These are phyloP conservation scores for Mallotus villosus DNA, from an alignment of 2,797 vertebrate species.

Conservation along the genomic window DNA sequence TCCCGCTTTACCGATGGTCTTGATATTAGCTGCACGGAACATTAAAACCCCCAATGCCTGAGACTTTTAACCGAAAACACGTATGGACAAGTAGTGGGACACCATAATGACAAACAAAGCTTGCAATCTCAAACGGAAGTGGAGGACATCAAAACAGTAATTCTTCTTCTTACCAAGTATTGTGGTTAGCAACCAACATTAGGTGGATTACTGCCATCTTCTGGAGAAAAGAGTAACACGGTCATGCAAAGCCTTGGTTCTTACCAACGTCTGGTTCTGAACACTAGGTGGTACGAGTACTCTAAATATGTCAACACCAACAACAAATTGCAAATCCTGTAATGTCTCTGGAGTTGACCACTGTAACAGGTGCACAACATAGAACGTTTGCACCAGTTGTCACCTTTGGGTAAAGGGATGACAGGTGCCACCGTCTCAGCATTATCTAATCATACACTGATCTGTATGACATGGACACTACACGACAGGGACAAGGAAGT, in stretches of 20 bases:
- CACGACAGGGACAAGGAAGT: neutral
- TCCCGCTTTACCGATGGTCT: conserved; percentile 81
- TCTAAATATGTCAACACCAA: no score
- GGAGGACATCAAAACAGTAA: no score
- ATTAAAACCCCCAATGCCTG: conserved; percentile 74
- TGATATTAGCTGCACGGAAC: conserved; percentile 78
- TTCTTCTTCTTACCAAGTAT: no score
- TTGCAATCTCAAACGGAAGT: no score
- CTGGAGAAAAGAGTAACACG: no score
- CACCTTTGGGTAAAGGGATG: neutral
- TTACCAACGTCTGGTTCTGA: no score
- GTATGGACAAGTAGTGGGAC: neutral
- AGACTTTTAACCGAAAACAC: conserved; percentile 72
- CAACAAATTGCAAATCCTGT: no score
- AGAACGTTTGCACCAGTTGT: neutral
- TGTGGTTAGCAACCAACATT: no score
- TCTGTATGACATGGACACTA: neutral
- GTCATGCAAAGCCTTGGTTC: no score
- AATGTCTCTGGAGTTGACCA: neutral
- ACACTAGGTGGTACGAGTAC: no score
- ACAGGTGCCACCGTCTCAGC: neutral
- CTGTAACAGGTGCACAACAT: neutral
- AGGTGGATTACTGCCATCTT: no score
- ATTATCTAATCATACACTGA: neutral
- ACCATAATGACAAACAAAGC: neutral